These are phyloP conservation scores for Ochropleura plecta DNA, from an alignment of 2,888 invertebrate genomes.

Conservation along the genomic window DNA sequence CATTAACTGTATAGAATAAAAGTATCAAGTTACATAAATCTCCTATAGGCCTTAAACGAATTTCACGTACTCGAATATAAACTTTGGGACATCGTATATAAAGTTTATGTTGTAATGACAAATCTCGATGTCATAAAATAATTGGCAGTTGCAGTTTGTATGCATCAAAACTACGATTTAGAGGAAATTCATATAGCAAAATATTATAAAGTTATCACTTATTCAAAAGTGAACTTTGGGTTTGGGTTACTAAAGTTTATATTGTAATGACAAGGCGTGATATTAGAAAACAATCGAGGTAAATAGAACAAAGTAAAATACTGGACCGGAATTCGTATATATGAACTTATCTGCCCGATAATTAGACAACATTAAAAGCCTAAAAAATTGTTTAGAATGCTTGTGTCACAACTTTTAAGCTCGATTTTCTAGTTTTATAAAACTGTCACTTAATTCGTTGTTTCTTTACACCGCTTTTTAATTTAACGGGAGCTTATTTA, in stretches of 20 bases:
- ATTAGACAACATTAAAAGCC: not conserved
- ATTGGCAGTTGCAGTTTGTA: not conserved
- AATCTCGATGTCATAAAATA: not conserved
- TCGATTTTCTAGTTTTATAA: no score
- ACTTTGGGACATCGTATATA: not conserved
- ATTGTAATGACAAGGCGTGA: not conserved
- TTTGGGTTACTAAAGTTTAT: not conserved
- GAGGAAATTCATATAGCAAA: not conserved
- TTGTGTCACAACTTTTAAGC: no score
- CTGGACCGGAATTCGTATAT: not conserved
- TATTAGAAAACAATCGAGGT: not conserved
- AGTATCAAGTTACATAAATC: conserved; percentile 39
- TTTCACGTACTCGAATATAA: not conserved
- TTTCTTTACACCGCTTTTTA: no score
- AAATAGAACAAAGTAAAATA: not conserved
- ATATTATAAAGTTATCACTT: not conserved
- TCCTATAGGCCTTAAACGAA: not conserved
- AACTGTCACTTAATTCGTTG: no score
- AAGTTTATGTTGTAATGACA: not conserved
- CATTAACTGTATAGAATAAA: conserved; percentile 40
- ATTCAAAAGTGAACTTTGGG: conserved; percentile 5
- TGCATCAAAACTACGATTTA: not conserved
- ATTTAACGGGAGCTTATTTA: not conserved
- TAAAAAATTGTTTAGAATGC: not conserved
- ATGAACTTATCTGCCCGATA: not conserved